phyloP scores from a whole-genome alignment of 2,797 vertebrate species.

The Catostomus latipinnis region DNA sequence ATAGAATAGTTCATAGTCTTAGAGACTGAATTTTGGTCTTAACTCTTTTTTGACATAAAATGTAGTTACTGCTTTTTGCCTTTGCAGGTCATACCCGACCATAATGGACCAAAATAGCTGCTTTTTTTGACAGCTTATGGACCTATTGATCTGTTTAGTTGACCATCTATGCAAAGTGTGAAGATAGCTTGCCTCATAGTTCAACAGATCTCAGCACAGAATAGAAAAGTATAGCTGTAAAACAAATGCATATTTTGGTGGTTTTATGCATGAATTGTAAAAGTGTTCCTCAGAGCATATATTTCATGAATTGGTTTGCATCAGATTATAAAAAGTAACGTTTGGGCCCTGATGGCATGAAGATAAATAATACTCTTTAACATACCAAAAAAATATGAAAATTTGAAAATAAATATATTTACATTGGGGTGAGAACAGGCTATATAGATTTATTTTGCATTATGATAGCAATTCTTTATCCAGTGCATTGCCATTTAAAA shows the following conservation, averaged over 20 bases:
- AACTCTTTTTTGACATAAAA: too few relatives aligned
- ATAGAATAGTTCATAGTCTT: too few relatives aligned
- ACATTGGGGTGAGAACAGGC: too few relatives aligned
- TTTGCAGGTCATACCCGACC: not conserved
- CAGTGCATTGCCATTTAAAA: too few relatives aligned
- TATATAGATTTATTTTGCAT: too few relatives aligned
- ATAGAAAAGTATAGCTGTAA: not conserved
- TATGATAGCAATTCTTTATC: too few relatives aligned
- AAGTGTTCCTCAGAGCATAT: slow-evolving; percentile 13
- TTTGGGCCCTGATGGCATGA: not conserved
- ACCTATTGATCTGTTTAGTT: slow-evolving; percentile 25
- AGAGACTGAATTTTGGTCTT: too few relatives aligned
- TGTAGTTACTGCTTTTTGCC: too few relatives aligned
- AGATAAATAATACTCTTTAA: not conserved
- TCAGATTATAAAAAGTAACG: slow-evolving; percentile 44
- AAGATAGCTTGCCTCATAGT: slow-evolving; percentile 1
- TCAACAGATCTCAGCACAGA: not conserved
- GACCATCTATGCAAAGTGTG: slow-evolving; percentile 13
- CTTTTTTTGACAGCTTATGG: not conserved
- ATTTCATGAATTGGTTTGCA: slow-evolving; percentile 45
- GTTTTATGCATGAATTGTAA: slow-evolving; percentile 16
- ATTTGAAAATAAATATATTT: too few relatives aligned
- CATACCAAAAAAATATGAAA: not conserved
- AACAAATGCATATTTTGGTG: not conserved
- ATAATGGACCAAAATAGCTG: not conserved